Base-by-base conservation (phyloP, 1,140 invertebrate species). In the Papilio helenus region DNA sequence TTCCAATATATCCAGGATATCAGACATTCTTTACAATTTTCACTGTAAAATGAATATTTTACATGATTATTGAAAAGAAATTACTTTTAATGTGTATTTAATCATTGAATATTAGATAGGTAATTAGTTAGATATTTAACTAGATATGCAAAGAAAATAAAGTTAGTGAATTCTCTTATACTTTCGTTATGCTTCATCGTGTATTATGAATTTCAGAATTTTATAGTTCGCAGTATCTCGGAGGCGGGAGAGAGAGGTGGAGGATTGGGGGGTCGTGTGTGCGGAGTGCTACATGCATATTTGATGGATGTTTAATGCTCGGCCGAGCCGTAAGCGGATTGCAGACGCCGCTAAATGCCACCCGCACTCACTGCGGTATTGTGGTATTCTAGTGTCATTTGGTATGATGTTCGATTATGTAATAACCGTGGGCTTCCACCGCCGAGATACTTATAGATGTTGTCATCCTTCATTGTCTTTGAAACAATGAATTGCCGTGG, bases 281-380 rank as follows among this genome's bases (percentile, higher is more conserved):
- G 61, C 61, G 61, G 61, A 68, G 61, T 68, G 61, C 61, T 68
- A 68, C 61, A 68, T 68, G 61, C 61, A 68, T 68, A 68, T 68
- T 68, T 68, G 23, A 68, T 68, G 26, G 61, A 29, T 68, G 61
- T 14, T 58, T 68, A 68, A 68, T 68, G 61, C 61, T 68, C 26
- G 61, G 61, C 26, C 61, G 61, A 29, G 23, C 1, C 61, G 26
- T 68, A 68, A 68, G 61, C 61, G 23, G 61, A 68, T 68, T 68
- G 61, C 26, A 68, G 26, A 1, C 26, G 61, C 61, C 61, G 61
- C 61, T 68, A 68, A 68, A 68, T 68, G 61, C 23, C 26, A 29
- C 61, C 61, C 61, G 26, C 26, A 16, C 61, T 29, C 23, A 29
- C 61, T 34, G 61, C 61, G 61, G 61, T 68, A 34, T 68, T 68